Evolutionary conservation across 1,140 invertebrate genomes (phyloP).

Genomic region (Meloidogyne floridensis): DNA sequence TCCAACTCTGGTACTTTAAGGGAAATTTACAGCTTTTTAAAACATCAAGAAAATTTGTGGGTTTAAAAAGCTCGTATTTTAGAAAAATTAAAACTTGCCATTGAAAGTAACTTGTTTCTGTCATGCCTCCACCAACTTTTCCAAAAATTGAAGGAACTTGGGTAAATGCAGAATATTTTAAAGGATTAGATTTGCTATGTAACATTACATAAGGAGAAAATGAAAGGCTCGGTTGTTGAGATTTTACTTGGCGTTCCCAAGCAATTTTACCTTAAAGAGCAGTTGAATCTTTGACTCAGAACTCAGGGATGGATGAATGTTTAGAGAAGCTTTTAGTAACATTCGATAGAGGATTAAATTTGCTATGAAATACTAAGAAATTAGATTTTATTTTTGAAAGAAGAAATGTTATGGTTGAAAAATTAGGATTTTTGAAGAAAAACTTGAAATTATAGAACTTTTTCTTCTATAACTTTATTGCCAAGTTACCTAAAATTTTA

Average conservation of each 20-base stretch:
- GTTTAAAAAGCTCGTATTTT: not conserved
- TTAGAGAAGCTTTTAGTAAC: too few relatives aligned
- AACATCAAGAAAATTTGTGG: not conserved
- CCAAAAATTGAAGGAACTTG: constrained; percentile 35
- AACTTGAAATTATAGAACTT: too few relatives aligned
- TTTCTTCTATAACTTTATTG: too few relatives aligned
- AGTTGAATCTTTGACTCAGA: too few relatives aligned
- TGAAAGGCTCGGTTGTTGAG: not conserved
- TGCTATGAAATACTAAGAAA: too few relatives aligned
- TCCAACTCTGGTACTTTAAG: constrained; percentile 25
- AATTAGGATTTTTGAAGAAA: too few relatives aligned
- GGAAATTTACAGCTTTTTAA: not conserved
- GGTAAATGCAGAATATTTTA: constrained; percentile 20
- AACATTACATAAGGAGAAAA: constrained; percentile 35
- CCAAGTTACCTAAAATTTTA: too few relatives aligned
- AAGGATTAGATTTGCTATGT: constrained; percentile 13
- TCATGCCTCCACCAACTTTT: constrained; percentile 16
- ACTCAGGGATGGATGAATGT: too few relatives aligned
- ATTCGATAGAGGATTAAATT: too few relatives aligned
- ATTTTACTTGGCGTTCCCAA: constrained; percentile 24
- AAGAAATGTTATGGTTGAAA: too few relatives aligned
- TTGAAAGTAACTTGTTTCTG: constrained; percentile 35
- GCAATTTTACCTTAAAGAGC: constrained; percentile 20
- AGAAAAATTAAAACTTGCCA: not conserved
- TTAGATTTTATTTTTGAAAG: too few relatives aligned